These are phyloP conservation scores for Nibea coibor DNA, from an alignment of 2,113 vertebrate genomes.

Conservation along the genomic window DNA sequence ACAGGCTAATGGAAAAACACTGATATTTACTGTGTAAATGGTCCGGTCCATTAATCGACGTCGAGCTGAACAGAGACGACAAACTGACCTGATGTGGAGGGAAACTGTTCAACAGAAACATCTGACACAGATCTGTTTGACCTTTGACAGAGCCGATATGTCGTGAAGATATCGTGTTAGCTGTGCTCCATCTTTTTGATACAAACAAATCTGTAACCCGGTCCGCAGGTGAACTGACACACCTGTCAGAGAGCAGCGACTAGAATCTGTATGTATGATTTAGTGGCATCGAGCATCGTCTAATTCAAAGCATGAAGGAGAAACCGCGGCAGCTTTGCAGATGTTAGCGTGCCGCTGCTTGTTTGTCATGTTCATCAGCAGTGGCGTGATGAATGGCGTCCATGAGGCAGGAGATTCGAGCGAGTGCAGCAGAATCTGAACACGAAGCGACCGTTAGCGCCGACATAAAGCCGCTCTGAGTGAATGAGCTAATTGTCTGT, in stretches of 20 bases:
- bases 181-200: too few species aligned
- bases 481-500: conserved; percentile 41
- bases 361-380: neutral
- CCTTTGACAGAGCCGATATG: too few species aligned
- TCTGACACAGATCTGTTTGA: neutral
- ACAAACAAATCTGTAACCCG: too few species aligned
- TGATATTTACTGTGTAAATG: neutral
- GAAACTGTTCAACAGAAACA: neutral
- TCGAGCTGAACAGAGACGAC: neutral
- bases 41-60: neutral
- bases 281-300: too few species aligned
- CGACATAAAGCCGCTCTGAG: conserved; percentile 37
- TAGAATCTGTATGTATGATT: too few species aligned
- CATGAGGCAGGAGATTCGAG: neutral
- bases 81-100: neutral
- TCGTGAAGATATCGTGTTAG: too few species aligned
- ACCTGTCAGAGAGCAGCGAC: neutral
- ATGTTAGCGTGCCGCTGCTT: too few species aligned
- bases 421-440: neutral
- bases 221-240: neutral
- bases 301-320: too few species aligned
- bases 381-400: neutral
- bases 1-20: neutral
- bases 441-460: neutral
- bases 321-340: too few species aligned